A percentile compares a stretch with the other conserved stretches of the same genome.
Evolutionary conservation across 2,797 vertebrate genomes (phyloP).

Genomic region (Emydoidea blandingii): DNA sequence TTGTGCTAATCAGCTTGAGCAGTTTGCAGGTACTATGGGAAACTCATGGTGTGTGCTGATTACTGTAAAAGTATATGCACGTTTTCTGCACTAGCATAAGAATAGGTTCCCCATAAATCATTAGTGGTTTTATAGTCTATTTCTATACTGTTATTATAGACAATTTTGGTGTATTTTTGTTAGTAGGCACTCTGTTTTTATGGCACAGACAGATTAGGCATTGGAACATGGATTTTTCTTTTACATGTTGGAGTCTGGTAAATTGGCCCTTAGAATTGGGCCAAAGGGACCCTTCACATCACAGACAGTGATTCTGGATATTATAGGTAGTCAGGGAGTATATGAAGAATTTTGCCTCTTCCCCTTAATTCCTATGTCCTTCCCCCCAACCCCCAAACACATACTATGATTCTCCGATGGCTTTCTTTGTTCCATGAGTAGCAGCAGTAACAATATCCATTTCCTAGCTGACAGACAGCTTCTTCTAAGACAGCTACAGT

Average conservation of each 20-base stretch:
- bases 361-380: neutral
- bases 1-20: conserved; percentile 42
- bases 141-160: conserved; percentile 11
- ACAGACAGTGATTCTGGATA: neutral
- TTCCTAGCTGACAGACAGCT: conserved; percentile 44
- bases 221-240: neutral
- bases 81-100: conserved; percentile 55
- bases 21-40: conserved; percentile 64
- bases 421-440: conserved; percentile 42
- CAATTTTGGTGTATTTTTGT: conserved; percentile 35
- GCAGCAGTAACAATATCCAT: conserved; percentile 50
- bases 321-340: conserved; percentile 11
- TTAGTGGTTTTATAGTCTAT: conserved; percentile 37
- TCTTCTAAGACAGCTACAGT: conserved; percentile 14
- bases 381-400: neutral
- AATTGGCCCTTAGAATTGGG: neutral
- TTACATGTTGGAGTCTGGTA: conserved; percentile 2
- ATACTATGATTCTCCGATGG: neutral
- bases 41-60: conserved; percentile 54
- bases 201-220: neutral
- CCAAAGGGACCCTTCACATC: fast-evolving
- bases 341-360: conserved; percentile 20
- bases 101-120: conserved; percentile 36
- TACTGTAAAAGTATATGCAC: conserved; percentile 33
- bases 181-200: neutral